Conservation (phyloP, 2,888 invertebrate genomes). For the Malacosoma neustria region DNA sequence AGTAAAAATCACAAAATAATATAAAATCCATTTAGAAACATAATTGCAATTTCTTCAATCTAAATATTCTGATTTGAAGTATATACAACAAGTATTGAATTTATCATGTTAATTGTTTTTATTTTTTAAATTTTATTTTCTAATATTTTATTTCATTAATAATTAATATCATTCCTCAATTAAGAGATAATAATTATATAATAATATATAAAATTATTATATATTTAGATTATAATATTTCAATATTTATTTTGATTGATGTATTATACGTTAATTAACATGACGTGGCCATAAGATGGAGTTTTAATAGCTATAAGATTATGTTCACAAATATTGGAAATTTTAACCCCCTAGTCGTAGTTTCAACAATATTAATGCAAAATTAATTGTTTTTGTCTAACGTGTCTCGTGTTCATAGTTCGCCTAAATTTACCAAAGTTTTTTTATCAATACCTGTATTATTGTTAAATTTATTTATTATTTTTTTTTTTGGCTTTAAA, state of each 20-base stretch:
- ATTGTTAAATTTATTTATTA: too few relatives aligned
- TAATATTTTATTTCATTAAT: slow-evolving; percentile 2
- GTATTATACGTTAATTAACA: slow-evolving; percentile 11
- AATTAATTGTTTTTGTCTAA: too few relatives aligned
- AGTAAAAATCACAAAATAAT: too few relatives aligned
- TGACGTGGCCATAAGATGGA: slow-evolving; percentile 36
- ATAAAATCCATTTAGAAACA: too few relatives aligned
- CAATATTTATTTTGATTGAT: slow-evolving; percentile 2
- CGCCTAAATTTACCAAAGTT: background rate
- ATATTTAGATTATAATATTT: slow-evolving; percentile 3
- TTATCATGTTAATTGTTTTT: too few relatives aligned
- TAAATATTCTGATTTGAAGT: too few relatives aligned
- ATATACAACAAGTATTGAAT: too few relatives aligned
- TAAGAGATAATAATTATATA: slow-evolving; percentile 13
- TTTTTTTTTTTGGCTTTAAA: too few relatives aligned
- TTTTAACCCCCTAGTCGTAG: slow-evolving; percentile 9
- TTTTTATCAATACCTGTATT: too few relatives aligned
- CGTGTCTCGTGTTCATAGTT: background rate
- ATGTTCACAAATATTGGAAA: slow-evolving; percentile 7
- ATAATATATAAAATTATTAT: slow-evolving; percentile 1
- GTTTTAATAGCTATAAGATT: slow-evolving; percentile 28
- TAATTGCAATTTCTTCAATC: too few relatives aligned
- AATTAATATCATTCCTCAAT: slow-evolving; percentile 20
- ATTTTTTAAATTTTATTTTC: too few relatives aligned
- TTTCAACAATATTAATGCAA: too few relatives aligned